Evolutionary conservation across 2,797 vertebrate species (phyloP), one percentile per base, ranked within the genome.

Genomic region (Myotis pilosus): DNA sequence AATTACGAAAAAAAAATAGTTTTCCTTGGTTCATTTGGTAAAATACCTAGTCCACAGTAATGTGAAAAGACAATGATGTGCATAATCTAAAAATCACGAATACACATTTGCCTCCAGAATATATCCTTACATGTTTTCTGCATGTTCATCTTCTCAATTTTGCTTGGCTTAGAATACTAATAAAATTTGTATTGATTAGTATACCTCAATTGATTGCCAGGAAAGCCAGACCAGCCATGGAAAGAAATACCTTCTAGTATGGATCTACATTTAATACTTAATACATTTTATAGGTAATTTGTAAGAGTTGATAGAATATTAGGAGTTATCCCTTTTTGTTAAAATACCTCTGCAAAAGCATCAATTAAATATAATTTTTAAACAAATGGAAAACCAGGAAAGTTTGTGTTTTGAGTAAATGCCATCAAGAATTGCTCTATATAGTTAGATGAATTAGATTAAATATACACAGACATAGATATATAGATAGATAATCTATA

Each of bases 1-100:
- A 92, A 95, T 87, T 69, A 44, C n/a, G 53, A 87, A 88, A 89
- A 82, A 83, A 92, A 84, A 95, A 93, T 88, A 64, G 74, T 81
- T 79, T 89, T 62, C 51, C 62, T 36, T 30, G 91, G 57, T 94
- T 95, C 89, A 93, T 93, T 95, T 95, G 49, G 44, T 90, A 86
- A 94, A 95, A 95, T 41, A 85, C 16, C 47, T 82, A 76, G 53
- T 57, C 44, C 47, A 68, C 13, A 15, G 89, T 76, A 89, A 93
- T 80, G 44, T 28, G 53, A 33, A 88, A 51, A 68, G 19, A 17
- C 23, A 79, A 49, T 62, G 41, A 57, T 76, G 8, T 36, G 19
- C 33, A 53, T 53, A 89, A 93, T 74, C 41, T 84, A 81, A 87
- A 92, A 75, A 92, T 74, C 28, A n/a, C 5, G 33, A 51, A 64